Evolutionary conservation across 2,113 vertebrate genomes (phyloP).

Genomic region (Ardeotis arabs): DNA sequence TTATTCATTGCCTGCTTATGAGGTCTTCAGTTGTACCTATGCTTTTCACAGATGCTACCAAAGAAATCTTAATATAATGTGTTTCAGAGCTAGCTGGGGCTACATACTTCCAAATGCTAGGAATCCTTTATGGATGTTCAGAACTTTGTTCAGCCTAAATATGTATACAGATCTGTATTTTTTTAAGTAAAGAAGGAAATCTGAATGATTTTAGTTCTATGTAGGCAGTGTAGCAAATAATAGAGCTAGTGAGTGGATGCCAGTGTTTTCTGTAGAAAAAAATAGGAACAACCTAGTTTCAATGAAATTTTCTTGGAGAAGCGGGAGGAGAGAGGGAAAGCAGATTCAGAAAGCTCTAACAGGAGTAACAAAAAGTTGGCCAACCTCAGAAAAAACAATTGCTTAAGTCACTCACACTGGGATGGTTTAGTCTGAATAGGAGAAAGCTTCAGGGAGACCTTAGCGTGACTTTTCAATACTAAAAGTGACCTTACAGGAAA

Average conservation of each 20-base stretch:
- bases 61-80: background rate
- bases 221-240: background rate
- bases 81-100: background rate
- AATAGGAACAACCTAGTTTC: background rate
- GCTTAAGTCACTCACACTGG: background rate
- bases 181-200: background rate
- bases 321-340: fast-evolving
- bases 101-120: background rate
- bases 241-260: background rate
- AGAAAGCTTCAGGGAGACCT: background rate
- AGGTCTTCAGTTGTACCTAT: background rate
- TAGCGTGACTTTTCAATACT: background rate
- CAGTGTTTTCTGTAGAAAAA: background rate
- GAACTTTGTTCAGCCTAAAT: background rate
- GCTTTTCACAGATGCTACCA: background rate
- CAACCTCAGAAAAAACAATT: background rate
- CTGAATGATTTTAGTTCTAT: background rate
- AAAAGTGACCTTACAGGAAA: background rate
- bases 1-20: background rate
- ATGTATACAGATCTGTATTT: background rate
- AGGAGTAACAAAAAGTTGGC: background rate
- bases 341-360: background rate
- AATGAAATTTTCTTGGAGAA: background rate
- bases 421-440: background rate
- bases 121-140: background rate